Evolutionary conservation across 2,113 vertebrate genomes (phyloP), one percentile per base, ranked within the genome.

Genomic region (Laticauda laticaudata): DNA sequence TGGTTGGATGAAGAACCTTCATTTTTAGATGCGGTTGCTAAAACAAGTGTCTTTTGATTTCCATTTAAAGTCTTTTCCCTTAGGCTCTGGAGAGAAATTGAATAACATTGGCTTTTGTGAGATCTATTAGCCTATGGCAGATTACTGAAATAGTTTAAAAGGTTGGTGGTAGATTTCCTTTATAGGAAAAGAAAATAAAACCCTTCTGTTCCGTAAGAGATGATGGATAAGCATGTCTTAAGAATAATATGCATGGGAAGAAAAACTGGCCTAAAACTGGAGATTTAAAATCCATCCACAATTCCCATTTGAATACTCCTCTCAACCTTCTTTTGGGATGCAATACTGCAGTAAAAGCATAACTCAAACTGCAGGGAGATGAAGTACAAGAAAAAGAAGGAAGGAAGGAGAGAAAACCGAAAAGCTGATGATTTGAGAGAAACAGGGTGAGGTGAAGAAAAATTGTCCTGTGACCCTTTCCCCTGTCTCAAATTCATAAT

Each of bases 261-360:
- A 91, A 75, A 34, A 88, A 51, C 59, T 0, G 0, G 0, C 18
- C 0, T 0, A 90, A 88, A 87, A 86, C 0, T 4, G 92, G 92
- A 88, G 89, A 90, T 90, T 12, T n/a, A 91, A 87, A 91, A 88
- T 51, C 1, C 0, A 0, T 54, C 0, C 6, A 91, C 86, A 55
- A 89, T 48, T 45, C 9, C 75, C 90, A 93, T 0, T 2, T 92
- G 86, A 95, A 93, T 91, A 93, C 91, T 93, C 90, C 59, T 56
- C 92, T 45, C 3, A 0, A 55, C n/a, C 87, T 89, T 92, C 93
- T 92, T 94, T 94, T 93, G 55, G 0, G n/a, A 94, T 93, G 94
- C 91, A 64, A 91, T 90, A 94, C 91, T 92, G 93, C 95, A 95
- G 96, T 94, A 48, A 86, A 92, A 95, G 96, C 92, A 95, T 93